phyloP scores from a whole-genome alignment of 2,888 invertebrate species.

The Apoda limacodes region DNA sequence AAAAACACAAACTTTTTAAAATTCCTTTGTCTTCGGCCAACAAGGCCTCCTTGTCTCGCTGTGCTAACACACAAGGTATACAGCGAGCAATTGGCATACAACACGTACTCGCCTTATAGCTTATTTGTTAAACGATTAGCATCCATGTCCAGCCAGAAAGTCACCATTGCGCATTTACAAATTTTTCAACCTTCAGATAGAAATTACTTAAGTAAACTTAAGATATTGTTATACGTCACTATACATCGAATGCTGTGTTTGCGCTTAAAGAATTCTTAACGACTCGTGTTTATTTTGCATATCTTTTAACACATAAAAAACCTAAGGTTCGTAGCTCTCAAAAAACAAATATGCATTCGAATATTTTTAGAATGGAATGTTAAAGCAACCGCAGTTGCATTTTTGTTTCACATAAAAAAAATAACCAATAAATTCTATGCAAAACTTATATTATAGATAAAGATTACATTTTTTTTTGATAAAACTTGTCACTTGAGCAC shows the following conservation, averaged over 20 bases:
- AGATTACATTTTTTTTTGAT: too few relatives aligned
- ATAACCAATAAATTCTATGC: too few relatives aligned
- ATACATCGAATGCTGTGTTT: constrained; percentile 29
- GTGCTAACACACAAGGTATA: constrained; percentile 49
- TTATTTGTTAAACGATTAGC: constrained; percentile 61
- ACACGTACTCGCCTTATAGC: constrained; percentile 42
- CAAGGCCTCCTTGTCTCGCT: constrained; percentile 38
- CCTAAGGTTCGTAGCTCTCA: too few relatives aligned
- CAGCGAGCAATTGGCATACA: constrained; percentile 29
- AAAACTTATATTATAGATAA: too few relatives aligned
- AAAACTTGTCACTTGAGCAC: too few relatives aligned
- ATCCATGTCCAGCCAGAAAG: constrained; percentile 50
- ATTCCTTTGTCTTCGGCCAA: constrained; percentile 42
- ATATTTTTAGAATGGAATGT: too few relatives aligned
- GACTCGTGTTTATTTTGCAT: constrained; percentile 1
- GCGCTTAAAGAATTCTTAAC: too few relatives aligned
- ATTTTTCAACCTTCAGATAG: constrained; percentile 52
- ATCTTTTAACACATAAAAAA: too few relatives aligned
- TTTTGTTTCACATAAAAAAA: too few relatives aligned
- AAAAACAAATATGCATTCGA: too few relatives aligned
- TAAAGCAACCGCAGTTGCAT: too few relatives aligned
- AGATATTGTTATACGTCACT: constrained; percentile 30
- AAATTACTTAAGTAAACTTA: constrained; percentile 45
- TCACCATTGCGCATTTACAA: constrained; percentile 61
- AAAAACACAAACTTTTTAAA: too few relatives aligned